Evolutionary conservation across 2,113 vertebrate genomes (phyloP), one percentile per base, ranked within the genome.

Genomic region (Condylura cristata): DNA sequence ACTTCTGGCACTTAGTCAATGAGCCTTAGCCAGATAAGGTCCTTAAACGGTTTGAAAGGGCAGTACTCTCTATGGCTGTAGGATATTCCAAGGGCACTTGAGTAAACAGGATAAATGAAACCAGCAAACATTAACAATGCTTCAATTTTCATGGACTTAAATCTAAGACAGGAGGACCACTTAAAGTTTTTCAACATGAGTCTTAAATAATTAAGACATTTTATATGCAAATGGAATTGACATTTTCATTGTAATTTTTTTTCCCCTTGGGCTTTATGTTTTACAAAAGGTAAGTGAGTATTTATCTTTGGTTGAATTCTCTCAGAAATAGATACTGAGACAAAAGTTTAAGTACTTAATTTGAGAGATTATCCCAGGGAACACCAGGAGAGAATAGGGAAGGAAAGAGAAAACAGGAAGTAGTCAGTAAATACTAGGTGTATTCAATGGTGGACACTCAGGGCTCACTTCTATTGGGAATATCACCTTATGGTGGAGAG

Each of bases 1-100:
- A 86, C 83, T 96, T 96, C 76, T 24, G 81, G n/a, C 30, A 95
- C 34, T 93, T 53, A 82, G 0, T 18, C 44, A 97, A 94, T 37
- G 30, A 32, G 70, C 34, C 8, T 84, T 51, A 46, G 28, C 56
- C 10, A 92, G 53, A 86, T 65, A 82, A 88, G 56, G 20, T 44
- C 32, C 56, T 83, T 68, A 61, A 0, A 75, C 53, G 9, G 48
- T 16, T 75, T 88, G 34, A 88, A 94, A 96, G 5, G 48, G 16
- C 51, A 44, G 14, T 76, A 80, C 2, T 61, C 53, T 39, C 46
- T 6, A 24, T 1, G 14, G 41, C 6, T 65, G 51, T 63, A 84
- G 66, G 76, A 85, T 81, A 90, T 1, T 87, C 24, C 48, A 85
- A 86, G 86, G 24, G 76, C 17, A 76, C 10, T 91, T 96, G 46